These are phyloP conservation scores for Menidia menidia DNA, from an alignment of 2,797 vertebrate species.

Conservation along the genomic window DNA sequence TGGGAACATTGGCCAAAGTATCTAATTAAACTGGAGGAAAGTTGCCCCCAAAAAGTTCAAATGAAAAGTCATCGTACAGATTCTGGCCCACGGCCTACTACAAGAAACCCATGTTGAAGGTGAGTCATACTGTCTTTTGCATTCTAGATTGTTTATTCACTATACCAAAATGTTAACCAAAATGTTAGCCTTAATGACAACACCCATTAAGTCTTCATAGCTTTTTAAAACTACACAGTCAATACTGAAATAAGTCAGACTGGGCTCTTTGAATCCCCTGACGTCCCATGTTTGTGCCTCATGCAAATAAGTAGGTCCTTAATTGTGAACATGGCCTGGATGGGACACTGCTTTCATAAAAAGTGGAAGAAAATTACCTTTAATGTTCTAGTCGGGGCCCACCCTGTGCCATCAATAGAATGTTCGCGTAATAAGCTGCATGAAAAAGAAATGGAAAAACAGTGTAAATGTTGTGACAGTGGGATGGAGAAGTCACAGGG, in stretches of 20 bases:
- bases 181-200: neutral
- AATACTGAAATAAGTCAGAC: neutral
- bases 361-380: conserved; percentile 85
- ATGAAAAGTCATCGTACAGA: too few relatives aligned
- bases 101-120: neutral
- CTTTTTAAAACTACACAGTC: neutral
- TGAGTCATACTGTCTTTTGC: neutral
- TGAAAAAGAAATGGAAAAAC: conserved; percentile 27
- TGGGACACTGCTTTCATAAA: neutral
- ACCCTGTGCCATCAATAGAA: conserved; percentile 99
- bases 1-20: too few relatives aligned
- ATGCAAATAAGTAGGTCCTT: neutral
- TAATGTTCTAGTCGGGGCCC: conserved; percentile 97
- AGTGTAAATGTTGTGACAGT: neutral
- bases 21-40: too few relatives aligned
- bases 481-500: neutral
- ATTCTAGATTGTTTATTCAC: neutral
- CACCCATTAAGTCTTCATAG: neutral
- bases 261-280: neutral
- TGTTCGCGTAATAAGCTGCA: conserved; percentile 96
- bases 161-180: neutral
- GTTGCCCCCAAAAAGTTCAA: neutral
- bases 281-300: neutral
- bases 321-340: neutral
- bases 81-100: neutral